phyloP scores from a whole-genome alignment of 2,113 vertebrate genomes.

The Hippopotamus amphibius region DNA sequence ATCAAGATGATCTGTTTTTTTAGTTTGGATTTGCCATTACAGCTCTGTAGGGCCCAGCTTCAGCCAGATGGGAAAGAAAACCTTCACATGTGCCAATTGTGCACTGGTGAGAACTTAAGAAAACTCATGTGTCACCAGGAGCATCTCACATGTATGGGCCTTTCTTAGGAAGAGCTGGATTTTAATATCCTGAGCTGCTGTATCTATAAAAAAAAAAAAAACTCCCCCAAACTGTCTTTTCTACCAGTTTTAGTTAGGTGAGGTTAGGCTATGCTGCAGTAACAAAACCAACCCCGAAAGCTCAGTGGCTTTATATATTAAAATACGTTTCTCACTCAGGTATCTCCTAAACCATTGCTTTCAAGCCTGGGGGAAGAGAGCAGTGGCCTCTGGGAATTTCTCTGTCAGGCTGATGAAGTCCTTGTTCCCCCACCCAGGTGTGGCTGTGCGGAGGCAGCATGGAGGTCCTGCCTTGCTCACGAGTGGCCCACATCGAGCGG shows the following conservation, averaged over 20 bases:
- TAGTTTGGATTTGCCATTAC: neutral
- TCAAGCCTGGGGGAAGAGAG: rapidly evolving
- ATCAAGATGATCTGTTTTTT: neutral
- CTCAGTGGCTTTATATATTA: neutral
- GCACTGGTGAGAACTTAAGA: neutral
- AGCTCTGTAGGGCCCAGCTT: neutral
- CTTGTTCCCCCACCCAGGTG: slow-evolving; percentile 87
- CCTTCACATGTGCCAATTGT: rapidly evolving
- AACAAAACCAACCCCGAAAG: neutral
- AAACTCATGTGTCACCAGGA: neutral
- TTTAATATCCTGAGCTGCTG: neutral
- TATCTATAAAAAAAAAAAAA: neutral
- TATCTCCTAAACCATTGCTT: neutral
- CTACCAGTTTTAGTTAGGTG: neutral
- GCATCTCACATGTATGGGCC: neutral
- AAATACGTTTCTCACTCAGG: neutral
- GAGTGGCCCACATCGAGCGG: slow-evolving; percentile 97
- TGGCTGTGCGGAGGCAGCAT: slow-evolving; percentile 99
- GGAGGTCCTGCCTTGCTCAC: slow-evolving; percentile 98
- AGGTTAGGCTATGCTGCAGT: neutral
- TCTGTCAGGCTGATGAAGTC: neutral
- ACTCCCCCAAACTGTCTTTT: neutral
- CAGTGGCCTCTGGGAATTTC: neutral
- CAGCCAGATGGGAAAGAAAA: neutral
- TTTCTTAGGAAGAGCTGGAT: neutral